Conservation (phyloP, 2,888 invertebrate genomes). For the Caenorhabditis sinica region DNA sequence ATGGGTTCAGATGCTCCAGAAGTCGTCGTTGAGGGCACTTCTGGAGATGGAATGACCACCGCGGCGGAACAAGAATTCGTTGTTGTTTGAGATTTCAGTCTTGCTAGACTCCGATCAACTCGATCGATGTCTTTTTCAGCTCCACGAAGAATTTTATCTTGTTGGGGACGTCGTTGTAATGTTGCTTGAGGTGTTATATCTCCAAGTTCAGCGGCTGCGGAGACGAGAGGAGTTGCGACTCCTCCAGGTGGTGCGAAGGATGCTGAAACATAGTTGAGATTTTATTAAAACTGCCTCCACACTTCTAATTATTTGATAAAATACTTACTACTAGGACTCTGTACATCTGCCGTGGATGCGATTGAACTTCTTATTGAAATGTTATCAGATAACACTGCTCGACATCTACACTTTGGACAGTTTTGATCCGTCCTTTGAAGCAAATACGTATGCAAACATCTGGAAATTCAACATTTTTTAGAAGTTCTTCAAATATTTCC, state of each 20-base stretch:
- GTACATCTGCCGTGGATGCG: conserved; percentile 73
- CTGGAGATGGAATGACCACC: conserved; percentile 28
- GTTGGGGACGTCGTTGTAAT: conserved; percentile 46
- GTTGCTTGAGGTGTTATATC: conserved; percentile 65
- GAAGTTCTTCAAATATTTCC: no score
- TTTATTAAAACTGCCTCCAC: no score
- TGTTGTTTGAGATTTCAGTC: conserved; percentile 65
- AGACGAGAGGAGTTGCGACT: conserved; percentile 71
- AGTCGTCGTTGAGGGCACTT: conserved; percentile 43
- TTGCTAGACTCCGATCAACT: conserved; percentile 67
- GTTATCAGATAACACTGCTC: conserved; percentile 80
- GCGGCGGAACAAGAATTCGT: conserved; percentile 40
- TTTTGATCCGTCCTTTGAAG: conserved; percentile 78
- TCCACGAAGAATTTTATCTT: conserved; percentile 62
- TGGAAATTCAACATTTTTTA: conserved; percentile 29
- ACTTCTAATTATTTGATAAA: not conserved
- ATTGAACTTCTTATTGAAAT: conserved; percentile 79
- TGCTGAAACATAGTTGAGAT: conserved; percentile 44
- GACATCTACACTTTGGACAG: conserved; percentile 82
- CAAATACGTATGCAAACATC: conserved; percentile 80
- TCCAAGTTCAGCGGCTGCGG: conserved; percentile 61
- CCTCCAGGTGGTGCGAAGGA: conserved; percentile 71
- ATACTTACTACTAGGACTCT: conserved; percentile 70
- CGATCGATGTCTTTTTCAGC: conserved; percentile 71
- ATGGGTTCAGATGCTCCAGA: conserved; percentile 24